Conservation (phyloP, 2,797 vertebrate genomes). For the Enteromius paludinosus region DNA sequence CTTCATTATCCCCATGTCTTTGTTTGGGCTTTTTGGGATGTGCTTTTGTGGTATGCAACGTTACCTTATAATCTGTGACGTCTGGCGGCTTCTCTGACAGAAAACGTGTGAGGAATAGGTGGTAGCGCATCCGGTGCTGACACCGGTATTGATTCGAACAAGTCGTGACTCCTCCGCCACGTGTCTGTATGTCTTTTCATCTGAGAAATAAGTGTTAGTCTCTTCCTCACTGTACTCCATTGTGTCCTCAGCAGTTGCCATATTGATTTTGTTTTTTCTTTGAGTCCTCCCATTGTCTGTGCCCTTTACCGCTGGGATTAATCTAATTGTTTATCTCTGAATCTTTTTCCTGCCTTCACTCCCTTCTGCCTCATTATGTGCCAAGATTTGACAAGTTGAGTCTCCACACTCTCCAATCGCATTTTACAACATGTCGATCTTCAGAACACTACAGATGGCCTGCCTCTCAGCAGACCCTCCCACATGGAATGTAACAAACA, state of each 20-base stretch:
- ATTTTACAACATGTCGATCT: conserved; percentile 83
- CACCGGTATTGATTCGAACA: conserved; percentile 71
- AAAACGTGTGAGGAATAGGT: conserved; percentile 25
- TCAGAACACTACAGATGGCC: conserved; percentile 87
- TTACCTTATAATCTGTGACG: conserved; percentile 6
- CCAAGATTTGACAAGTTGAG: conserved; percentile 88
- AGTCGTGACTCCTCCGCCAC: conserved; percentile 65
- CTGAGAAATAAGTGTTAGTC: conserved; percentile 82
- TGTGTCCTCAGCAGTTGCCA: conserved; percentile 80
- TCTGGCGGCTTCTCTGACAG: conserved; percentile 7
- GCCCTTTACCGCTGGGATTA: conserved; percentile 85
- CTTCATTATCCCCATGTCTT: conserved; percentile 65
- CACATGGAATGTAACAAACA: conserved; percentile 85
- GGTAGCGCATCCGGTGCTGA: conserved; percentile 50
- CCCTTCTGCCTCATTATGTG: conserved; percentile 87
- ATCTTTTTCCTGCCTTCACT: conserved; percentile 84
- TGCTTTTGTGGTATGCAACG: conserved; percentile 46
- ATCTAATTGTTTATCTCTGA: conserved; percentile 89
- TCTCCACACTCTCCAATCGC: conserved; percentile 84
- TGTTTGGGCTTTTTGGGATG: conserved; percentile 56
- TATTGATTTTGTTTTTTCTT: conserved; percentile 83
- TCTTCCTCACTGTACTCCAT: conserved; percentile 79
- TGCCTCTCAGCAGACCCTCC: conserved; percentile 85
- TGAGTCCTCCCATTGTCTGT: conserved; percentile 79
- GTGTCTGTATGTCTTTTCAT: conserved; percentile 73